These are phyloP conservation scores for Polydrusus tereticollis DNA, from an alignment of 2,888 invertebrate genomes.

Conservation along the genomic window DNA sequence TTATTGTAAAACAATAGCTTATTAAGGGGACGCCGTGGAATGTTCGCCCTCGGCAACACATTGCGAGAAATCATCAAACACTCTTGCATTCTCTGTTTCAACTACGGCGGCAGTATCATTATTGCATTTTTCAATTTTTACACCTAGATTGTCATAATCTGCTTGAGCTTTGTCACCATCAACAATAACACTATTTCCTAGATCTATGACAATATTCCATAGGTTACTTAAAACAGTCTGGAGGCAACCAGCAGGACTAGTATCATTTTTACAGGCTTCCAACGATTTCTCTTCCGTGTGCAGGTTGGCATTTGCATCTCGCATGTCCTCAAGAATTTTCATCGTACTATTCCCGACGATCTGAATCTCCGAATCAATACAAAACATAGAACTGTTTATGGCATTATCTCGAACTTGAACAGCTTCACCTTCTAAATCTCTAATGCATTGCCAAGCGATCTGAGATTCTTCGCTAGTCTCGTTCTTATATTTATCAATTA, in stretches of 20 bases:
- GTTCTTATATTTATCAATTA: slow-evolving; percentile 10
- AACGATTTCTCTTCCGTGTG: not conserved
- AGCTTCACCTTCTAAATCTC: slow-evolving; percentile 9
- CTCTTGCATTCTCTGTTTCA: not conserved
- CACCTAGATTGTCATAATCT: not conserved
- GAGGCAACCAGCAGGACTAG: not conserved
- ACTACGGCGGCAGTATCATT: not conserved
- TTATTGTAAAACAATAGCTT: too few species aligned
- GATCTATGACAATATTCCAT: not conserved
- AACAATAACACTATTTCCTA: not conserved
- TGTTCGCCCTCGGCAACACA: not conserved
- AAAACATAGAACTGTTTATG: not conserved
- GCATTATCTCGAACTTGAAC: not conserved
- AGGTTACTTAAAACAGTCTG: not conserved
- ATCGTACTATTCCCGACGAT: not conserved
- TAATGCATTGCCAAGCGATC: slow-evolving; percentile 12
- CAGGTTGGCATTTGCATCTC: not conserved
- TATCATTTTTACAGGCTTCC: slow-evolving; percentile 16
- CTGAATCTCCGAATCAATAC: not conserved
- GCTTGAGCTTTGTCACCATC: slow-evolving; percentile 19
- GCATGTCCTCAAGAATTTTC: not conserved
- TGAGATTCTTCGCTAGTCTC: not conserved
- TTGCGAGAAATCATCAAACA: not conserved
- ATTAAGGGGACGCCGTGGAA: not conserved
- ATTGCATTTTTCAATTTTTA: not conserved